These are phyloP conservation scores for Vulpes ferrilata DNA, from an alignment of 2,113 vertebrate genomes.

Conservation along the genomic window DNA sequence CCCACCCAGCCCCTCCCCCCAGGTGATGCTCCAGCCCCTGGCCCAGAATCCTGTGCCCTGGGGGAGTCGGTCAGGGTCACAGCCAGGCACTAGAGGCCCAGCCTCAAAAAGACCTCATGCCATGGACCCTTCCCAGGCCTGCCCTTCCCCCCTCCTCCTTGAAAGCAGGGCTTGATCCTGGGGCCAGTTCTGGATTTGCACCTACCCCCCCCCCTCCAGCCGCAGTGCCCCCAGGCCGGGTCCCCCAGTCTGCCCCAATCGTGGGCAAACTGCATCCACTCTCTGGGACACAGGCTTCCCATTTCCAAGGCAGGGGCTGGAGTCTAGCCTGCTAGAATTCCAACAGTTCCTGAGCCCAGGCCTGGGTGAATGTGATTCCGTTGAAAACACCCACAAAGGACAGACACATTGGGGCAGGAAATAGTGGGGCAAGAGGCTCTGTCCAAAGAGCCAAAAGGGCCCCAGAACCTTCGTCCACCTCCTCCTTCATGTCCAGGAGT, in stretches of 20 bases:
- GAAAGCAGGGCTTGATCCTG: neutral
- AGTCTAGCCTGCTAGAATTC: neutral
- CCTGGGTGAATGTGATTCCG: neutral
- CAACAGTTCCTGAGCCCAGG: neutral
- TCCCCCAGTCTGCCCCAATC: neutral
- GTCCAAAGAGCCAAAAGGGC: neutral
- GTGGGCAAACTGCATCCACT: rapidly evolving
- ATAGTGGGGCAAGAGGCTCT: too few species aligned
- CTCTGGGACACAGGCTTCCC: neutral
- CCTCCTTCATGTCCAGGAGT: neutral
- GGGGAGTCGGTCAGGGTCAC: neutral
- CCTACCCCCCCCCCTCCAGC: neutral
- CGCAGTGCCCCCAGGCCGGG: neutral
- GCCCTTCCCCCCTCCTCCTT: neutral
- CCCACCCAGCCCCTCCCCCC: neutral
- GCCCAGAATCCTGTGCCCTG: neutral
- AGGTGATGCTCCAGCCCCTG: neutral
- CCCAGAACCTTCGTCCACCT: neutral
- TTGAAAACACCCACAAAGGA: neutral
- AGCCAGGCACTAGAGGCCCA: neutral
- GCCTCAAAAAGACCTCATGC: neutral
- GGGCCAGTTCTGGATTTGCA: neutral
- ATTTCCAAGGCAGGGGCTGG: neutral
- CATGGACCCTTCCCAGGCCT: neutral
- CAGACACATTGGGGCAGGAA: neutral